Base-by-base conservation (phyloP, 2,113 vertebrate species). In the Egretta garzetta region DNA sequence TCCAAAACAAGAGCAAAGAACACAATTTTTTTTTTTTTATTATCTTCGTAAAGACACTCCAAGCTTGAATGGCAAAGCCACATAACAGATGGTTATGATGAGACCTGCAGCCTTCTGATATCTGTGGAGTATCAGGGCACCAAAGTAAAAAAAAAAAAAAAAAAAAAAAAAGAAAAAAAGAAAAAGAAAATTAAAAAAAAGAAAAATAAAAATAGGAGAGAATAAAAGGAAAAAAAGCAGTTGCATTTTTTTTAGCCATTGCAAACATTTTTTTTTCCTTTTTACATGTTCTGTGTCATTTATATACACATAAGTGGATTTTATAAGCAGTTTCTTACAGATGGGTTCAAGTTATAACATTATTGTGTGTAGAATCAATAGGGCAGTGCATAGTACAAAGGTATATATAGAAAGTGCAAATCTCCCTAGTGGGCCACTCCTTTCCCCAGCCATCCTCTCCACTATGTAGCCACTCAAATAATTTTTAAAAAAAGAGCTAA, bases 301-400 rank as follows among this genome's bases (percentile, higher is more conserved):
- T 99, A 99, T 98, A 99, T 98, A 99, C 98, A 99, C 98, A 98
- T 96, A 98, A 97, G 99, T 99, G 99, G 99, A 98, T 98, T 98
- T 97, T 82, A 91, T 98, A 99, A 98, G 98, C 98, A 98, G 97
- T 98, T 99, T 99, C 97, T 98, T 98, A 99, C 98, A 98, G 98
- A 99, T 99, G 98, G 98, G 98, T 99, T 99, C 99, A 99, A 99
- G 99, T 99, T 99, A 99, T 99, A 99, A 98, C 97, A 98, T 99
- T 99, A 99, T 98, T 99, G 99, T 99, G 98, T 99, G 98, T 98
- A 99, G 99, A 99, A 99, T 99, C 99, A 99, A 99, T 99, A 99
- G 99, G 99, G 99, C 99, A 99, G 99, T 99, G 99, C 99, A 99
- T 99, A 99, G 99, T 99, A 99, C 99, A 99, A 99, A 99, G 99